Evolutionary conservation across 2,888 invertebrate species (phyloP), one percentile per base, ranked within the genome.

Genomic region (Sinodicranocentrus sp.): DNA sequence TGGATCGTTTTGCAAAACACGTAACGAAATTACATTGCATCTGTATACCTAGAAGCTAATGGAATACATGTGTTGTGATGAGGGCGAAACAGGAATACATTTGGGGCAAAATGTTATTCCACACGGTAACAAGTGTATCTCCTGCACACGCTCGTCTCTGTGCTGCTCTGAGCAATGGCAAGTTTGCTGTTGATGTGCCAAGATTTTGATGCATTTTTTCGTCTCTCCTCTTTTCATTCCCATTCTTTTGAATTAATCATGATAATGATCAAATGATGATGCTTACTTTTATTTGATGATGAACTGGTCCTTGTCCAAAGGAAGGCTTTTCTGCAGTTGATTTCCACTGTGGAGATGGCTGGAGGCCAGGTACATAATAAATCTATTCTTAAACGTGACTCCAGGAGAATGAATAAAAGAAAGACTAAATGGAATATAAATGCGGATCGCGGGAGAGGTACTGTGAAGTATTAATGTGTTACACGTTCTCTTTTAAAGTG

Each of bases 201-300:
- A 63, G 63, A 63, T 33, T 6, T 33, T 63, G 23, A 25, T n/a
- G 25, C 23, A n/a, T 33, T 63, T 63, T 28, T 63, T 63, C 25
- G n/a, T 28, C 10, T 17, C 2, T 57, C 25, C 33, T 28, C 10
- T 17, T 17, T 57, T 23, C 48, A 48, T 48, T 21, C 57, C 19
- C 57, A 57, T 21, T 57, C 57, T 48, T 57, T n/a, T 33, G 63
- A 33, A 63, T 63, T 63, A 63, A 63, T 63, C 63, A 63, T 63
- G 63, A 63, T 63, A 63, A 63, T 63, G 63, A 63, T 63, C 63
- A 63, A 63, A 63, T 63, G 63, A 63, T 63, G 63, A 63, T 63
- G 63, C 33, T 63, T 63, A 28, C 63, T 33, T 63, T 63, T 33
- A 33, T 63, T 33, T 63, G 59, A 57, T 61, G 63, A 63, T 63